Evolutionary conservation across 1,140 invertebrate genomes (phyloP), one percentile per base, ranked within the genome.

Genomic region (Euwallacea similis): DNA sequence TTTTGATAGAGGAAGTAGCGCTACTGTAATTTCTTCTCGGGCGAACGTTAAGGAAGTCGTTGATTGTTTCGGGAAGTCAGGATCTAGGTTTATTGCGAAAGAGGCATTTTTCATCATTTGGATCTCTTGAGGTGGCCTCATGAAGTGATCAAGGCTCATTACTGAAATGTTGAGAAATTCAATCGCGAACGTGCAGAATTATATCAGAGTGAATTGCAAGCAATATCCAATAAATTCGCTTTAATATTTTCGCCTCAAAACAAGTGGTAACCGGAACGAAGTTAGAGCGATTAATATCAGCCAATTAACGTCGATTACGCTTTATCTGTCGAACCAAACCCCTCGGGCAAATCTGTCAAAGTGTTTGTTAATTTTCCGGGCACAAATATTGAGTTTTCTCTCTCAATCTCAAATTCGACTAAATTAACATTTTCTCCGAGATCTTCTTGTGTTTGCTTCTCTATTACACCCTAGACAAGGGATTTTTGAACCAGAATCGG

Each of bases 341-440:
- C 50, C 50, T 53, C 11, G 8, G 50, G 50, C 50, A 8, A n/a
- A 15, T 15, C 11, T 53, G 50, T 53, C 50, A 53, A 53, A 53
- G 11, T 53, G 3, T 15, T 15, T 53, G 50, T 53, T 53, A 53
- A 53, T 53, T 53, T 53, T 53, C 8, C 50, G 11, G 50, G 15
- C 15, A 53, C 50, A 53, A 53, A 53, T 53, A 53, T 53, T 53
- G 50, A 53, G 50, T 15, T 53, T 53, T 53, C 11, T 6, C 15
- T 15, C 11, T 11, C 50, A 7, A 15, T 15, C 15, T 7, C 11
- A 53, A n/a, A 53, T 53, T 53, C 11, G 15, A n/a, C 50, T 15
- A 53, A 53, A 11, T n/a, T 53, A n/a, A 53, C 11, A n/a, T 53
- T 53, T 53, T 15, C 47, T 13, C 6, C 6, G 15, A 53, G 50